These are phyloP conservation scores for Neotoxoptera formosana DNA, from an alignment of 1,140 invertebrate species.

Conservation along the genomic window DNA sequence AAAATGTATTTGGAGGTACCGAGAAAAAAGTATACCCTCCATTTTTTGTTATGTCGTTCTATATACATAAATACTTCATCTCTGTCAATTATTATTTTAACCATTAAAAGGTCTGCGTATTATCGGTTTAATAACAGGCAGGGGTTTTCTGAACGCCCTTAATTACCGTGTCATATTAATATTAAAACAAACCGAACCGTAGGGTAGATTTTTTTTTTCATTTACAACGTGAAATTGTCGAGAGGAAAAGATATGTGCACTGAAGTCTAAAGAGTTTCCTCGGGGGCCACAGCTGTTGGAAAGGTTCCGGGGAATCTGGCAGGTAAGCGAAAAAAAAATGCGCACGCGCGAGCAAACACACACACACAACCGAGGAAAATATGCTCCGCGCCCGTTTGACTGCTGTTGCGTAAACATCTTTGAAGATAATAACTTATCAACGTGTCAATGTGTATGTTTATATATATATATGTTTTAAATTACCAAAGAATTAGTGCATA, in stretches of 20 bases:
- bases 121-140: too few species aligned
- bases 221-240: background rate
- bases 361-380: background rate
- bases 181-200: too few species aligned
- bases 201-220: background rate
- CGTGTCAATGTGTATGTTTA: background rate
- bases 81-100: too few species aligned
- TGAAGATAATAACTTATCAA: conserved; percentile 2
- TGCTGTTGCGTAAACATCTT: background rate
- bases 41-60: too few species aligned
- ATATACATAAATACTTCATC: too few species aligned
- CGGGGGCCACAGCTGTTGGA: background rate
- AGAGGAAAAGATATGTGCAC: background rate
- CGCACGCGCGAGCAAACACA: background rate
- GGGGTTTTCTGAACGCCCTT: too few species aligned
- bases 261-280: background rate
- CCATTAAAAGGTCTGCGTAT: too few species aligned
- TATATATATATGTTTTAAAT: background rate
- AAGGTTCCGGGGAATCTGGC: background rate
- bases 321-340: background rate
- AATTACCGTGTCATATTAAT: too few species aligned
- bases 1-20: too few species aligned
- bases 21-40: too few species aligned
- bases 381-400: background rate
- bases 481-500: background rate